Base-by-base conservation (phyloP, 2,888 invertebrate genomes). In the Polylopha cassiicola region DNA sequence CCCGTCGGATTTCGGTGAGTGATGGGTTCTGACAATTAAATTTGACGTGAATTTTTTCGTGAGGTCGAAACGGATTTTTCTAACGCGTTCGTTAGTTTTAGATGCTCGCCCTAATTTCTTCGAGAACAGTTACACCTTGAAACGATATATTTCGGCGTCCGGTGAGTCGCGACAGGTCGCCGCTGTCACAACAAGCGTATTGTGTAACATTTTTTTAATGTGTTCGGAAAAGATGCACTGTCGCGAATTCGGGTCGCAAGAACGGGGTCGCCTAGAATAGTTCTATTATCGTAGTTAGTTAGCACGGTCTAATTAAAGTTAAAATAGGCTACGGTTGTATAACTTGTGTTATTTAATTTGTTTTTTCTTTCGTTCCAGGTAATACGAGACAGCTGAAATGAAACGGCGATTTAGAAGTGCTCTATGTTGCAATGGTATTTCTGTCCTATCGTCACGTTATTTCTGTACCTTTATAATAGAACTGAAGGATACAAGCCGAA, bases 221-320 rank as follows among this genome's bases (percentile, higher is more conserved):
- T 61, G 54, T 58, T 53, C 62, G 63, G 65, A 65, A 70, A 62
- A 63, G 59, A 52, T 73, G 70, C 73, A 79, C 59, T 68, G 65
- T 72, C 55, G 76, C 74, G 70, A 78, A 84, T 79, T 73, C 54
- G 62, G 84, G 82, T 77, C 84, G 76, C 64, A 37, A 50, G 57
- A 79, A 77, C 75, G 80, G 58, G 84, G 82, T 82, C 84, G 75
- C 58, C 61, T 68, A 64, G 79, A 80, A 79, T 79, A 77, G 72
- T 67, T 58, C 53, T 61, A 65, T 66, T 71, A 68, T 70, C 51
- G 58, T 58, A 61, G 68, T 73, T 74, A 73, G 74, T 79, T 80
- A 76, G 72, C 73, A 73, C 71, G 74, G 60, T 77, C 77, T 73
- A 79, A 85, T 84, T 82, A 76, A 71, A 72, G 43, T 42, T 27